These are phyloP conservation scores for Gonatopus flavifemur DNA, from an alignment of 1,140 invertebrate genomes.

Conservation along the genomic window DNA sequence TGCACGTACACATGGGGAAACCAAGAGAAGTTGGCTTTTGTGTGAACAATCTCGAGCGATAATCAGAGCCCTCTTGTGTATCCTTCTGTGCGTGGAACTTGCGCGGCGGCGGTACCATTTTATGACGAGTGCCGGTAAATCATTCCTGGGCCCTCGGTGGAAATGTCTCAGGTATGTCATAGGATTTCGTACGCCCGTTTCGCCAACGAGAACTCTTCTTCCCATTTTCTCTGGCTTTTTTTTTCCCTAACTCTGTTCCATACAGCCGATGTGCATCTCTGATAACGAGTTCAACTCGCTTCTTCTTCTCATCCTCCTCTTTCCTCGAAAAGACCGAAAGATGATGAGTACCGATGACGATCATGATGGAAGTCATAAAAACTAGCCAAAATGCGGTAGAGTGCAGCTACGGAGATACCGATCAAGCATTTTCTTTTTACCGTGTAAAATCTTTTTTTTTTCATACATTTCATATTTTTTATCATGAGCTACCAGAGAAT, in stretches of 20 bases:
- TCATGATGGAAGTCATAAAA: too few species aligned
- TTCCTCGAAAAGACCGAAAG: background rate
- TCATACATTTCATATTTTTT: too few species aligned
- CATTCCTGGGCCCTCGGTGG: slow-evolving; percentile 41
- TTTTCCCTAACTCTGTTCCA: slow-evolving; percentile 23
- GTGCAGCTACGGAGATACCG: too few species aligned
- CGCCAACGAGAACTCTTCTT: slow-evolving; percentile 24
- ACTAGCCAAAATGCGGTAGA: too few species aligned
- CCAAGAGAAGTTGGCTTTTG: slow-evolving; percentile 41
- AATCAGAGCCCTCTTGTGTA: slow-evolving; percentile 54
- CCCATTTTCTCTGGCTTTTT: slow-evolving; percentile 21
- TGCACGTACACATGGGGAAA: background rate
- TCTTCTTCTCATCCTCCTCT: background rate
- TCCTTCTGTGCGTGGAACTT: slow-evolving; percentile 36
- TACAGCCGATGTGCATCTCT: slow-evolving; percentile 36
- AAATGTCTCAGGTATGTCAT: slow-evolving; percentile 39
- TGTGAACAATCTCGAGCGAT: slow-evolving; percentile 53
- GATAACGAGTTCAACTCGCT: slow-evolving; percentile 44
- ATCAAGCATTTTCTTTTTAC: too few species aligned
- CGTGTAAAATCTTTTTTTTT: too few species aligned
- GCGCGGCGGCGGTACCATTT: slow-evolving; percentile 47
- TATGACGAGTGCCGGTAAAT: slow-evolving; percentile 51
- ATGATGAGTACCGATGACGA: too few species aligned
- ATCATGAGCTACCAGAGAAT: too few species aligned
- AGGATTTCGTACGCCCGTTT: slow-evolving; percentile 45